Evolutionary conservation across 2,888 invertebrate species (phyloP).

Genomic region (Latrodectus hesperus): DNA sequence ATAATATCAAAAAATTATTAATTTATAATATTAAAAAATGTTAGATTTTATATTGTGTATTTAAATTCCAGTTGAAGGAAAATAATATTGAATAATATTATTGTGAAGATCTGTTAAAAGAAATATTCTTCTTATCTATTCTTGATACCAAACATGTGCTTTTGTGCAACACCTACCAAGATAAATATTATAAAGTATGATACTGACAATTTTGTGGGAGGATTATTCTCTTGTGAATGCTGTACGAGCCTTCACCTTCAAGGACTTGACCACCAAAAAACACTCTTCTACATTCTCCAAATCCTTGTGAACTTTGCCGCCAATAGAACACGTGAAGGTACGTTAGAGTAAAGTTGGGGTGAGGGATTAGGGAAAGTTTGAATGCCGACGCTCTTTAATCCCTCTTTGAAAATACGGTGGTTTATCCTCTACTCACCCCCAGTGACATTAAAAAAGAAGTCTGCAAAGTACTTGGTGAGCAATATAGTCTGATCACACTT

Average conservation of each 20-base stretch:
- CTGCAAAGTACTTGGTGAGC: not conserved
- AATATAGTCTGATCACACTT: too few species aligned
- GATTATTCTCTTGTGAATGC: not conserved
- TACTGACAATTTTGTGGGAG: too few species aligned
- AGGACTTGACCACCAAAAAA: slow-evolving; percentile 26
- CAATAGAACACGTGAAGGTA: not conserved
- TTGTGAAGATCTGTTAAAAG: too few species aligned
- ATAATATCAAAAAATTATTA: too few species aligned
- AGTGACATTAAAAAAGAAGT: not conserved
- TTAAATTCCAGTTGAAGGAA: too few species aligned
- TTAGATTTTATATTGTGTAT: too few species aligned
- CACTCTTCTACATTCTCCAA: slow-evolving; percentile 45
- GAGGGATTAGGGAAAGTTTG: not conserved
- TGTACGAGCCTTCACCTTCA: not conserved
- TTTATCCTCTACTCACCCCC: not conserved
- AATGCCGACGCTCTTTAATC: slow-evolving; percentile 1
- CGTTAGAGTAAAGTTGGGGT: not conserved
- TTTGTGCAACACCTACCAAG: too few species aligned
- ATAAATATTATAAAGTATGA: too few species aligned
- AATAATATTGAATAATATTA: too few species aligned
- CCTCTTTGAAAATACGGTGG: not conserved
- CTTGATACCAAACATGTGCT: too few species aligned
- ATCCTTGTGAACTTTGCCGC: slow-evolving; percentile 59
- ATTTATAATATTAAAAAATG: too few species aligned
- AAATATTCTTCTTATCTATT: too few species aligned